Evolutionary conservation across 2,797 vertebrate species (phyloP).

Genomic region (Urocyon cinereoargenteus): DNA sequence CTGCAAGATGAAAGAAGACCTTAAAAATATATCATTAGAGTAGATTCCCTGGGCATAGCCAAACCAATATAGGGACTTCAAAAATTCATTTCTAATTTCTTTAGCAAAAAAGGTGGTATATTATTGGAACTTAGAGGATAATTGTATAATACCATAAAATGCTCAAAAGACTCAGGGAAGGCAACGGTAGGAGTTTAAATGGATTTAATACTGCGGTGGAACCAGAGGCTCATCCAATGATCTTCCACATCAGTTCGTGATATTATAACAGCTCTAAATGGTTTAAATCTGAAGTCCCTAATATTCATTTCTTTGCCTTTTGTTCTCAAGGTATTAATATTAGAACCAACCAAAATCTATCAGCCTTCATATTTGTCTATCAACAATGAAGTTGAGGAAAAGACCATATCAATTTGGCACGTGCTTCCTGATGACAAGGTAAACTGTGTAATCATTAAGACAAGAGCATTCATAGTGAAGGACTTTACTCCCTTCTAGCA

Average conservation of each 20-base stretch:
- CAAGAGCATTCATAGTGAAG: neutral
- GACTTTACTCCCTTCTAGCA: neutral
- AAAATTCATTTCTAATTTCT: neutral
- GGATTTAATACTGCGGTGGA: neutral
- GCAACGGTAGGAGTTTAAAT: neutral
- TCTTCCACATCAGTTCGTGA: accelerated
- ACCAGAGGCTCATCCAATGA: neutral
- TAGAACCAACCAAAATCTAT: constrained; percentile 98
- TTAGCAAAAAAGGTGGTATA: neutral
- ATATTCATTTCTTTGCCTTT: constrained; percentile 55
- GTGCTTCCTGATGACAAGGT: constrained; percentile 98
- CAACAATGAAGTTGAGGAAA: constrained; percentile 97
- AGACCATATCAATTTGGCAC: constrained; percentile 98
- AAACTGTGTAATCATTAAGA: constrained; percentile 56
- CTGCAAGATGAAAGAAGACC: constrained; percentile 35
- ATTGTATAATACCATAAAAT: neutral
- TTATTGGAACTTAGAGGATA: neutral
- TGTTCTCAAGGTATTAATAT: constrained; percentile 94
- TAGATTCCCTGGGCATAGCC: neutral
- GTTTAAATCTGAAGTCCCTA: neutral
- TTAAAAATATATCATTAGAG: neutral
- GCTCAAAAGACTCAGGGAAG: neutral
- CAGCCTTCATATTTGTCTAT: constrained; percentile 98
- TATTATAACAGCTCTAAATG: neutral
- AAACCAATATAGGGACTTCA: neutral